phyloP scores from a whole-genome alignment of 1,140 invertebrate species.

The Aphidius ervi region DNA sequence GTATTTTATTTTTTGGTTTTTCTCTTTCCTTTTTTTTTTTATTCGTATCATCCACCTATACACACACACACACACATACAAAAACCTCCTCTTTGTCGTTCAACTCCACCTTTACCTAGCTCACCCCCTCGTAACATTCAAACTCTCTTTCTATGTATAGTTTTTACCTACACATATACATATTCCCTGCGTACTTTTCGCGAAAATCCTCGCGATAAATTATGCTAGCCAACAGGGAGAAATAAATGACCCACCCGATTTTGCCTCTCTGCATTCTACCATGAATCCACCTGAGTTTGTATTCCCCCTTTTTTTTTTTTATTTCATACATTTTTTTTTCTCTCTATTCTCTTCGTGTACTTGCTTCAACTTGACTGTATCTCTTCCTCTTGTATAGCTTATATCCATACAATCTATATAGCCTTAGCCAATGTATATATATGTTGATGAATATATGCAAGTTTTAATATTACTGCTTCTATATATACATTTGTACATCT shows the following conservation, averaged over 20 bases:
- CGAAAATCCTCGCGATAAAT: slow-evolving; percentile 56
- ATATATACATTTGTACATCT: no score
- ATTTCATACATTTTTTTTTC: neutral
- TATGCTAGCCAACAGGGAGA: slow-evolving; percentile 49
- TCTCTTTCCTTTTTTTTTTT: no score
- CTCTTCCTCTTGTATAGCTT: neutral
- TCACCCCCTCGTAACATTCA: slow-evolving; percentile 9
- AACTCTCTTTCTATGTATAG: slow-evolving; percentile 9
- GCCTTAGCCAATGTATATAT: no score
- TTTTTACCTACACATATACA: neutral
- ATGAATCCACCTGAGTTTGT: slow-evolving; percentile 15
- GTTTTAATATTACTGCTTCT: no score
- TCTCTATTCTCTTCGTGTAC: slow-evolving; percentile 14
- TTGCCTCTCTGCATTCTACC: slow-evolving; percentile 30
- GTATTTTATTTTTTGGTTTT: no score
- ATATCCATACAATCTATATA: no score
- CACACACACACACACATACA: no score
- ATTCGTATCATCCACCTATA: no score
- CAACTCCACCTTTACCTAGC: slow-evolving; percentile 15
- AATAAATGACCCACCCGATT: slow-evolving; percentile 52
- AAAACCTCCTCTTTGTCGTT: slow-evolving; percentile 8
- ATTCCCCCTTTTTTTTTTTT: neutral
- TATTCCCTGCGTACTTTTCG: slow-evolving; percentile 48
- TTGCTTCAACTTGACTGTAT: slow-evolving; percentile 8
- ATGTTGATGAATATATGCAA: no score